These are phyloP conservation scores for Acanthosepion esculentum DNA, from an alignment of 2,888 invertebrate species.

Conservation along the genomic window DNA sequence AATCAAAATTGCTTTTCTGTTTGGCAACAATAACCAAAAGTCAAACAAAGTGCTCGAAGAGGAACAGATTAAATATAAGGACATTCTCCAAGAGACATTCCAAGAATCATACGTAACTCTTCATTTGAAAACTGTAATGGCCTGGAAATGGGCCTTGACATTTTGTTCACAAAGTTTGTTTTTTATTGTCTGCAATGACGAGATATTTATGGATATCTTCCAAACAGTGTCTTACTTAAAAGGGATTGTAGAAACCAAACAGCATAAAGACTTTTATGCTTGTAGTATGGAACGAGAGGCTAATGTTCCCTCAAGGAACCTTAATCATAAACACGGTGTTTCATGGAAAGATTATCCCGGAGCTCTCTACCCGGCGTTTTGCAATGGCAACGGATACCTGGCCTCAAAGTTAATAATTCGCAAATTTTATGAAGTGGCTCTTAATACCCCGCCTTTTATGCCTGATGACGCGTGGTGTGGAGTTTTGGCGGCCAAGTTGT, in stretches of 20 bases:
- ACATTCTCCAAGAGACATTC: slow-evolving; percentile 51
- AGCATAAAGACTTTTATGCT: background rate
- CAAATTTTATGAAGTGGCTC: slow-evolving; percentile 51
- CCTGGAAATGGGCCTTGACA: slow-evolving; percentile 50
- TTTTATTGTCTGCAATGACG: slow-evolving; percentile 52
- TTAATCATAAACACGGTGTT: slow-evolving; percentile 43
- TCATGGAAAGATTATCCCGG: slow-evolving; percentile 50
- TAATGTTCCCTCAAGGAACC: slow-evolving; percentile 44
- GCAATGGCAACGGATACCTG: slow-evolving; percentile 51
- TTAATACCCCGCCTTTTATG: slow-evolving; percentile 55
- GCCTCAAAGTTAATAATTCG: slow-evolving; percentile 47
- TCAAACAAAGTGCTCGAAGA: background rate
- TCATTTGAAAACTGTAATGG: slow-evolving; percentile 50
- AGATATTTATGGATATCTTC: slow-evolving; percentile 52
- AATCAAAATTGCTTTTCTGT: slow-evolving; percentile 50
- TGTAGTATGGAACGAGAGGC: slow-evolving; percentile 49
- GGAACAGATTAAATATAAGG: slow-evolving; percentile 49
- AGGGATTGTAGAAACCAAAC: slow-evolving; percentile 48
- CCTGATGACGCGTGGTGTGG: slow-evolving; percentile 55
- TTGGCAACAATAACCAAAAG: slow-evolving; percentile 40
- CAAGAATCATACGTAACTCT: slow-evolving; percentile 50
- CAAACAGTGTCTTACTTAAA: slow-evolving; percentile 51
- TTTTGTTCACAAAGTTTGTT: slow-evolving; percentile 50
- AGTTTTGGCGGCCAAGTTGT: slow-evolving; percentile 51
- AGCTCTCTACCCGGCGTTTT: slow-evolving; percentile 51